phyloP scores from a whole-genome alignment of 1,140 invertebrate genomes.

The Ostrea denselamellosa region DNA sequence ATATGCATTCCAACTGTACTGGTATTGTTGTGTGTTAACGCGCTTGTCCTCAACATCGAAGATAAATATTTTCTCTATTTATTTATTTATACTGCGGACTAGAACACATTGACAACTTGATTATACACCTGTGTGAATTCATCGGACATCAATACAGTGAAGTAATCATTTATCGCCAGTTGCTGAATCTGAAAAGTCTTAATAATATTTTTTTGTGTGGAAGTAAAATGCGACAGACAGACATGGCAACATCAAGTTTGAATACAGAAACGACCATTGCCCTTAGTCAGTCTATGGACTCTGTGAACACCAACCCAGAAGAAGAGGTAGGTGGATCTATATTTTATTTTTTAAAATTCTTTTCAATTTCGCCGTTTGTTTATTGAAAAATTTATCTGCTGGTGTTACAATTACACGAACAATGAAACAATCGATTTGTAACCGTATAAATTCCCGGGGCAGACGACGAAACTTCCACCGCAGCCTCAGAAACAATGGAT shows the following conservation, averaged over 20 bases:
- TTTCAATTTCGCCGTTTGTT: too few relatives aligned
- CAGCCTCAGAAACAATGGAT: too few relatives aligned
- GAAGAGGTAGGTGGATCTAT: constrained; percentile 64
- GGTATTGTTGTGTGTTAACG: background rate
- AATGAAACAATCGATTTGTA: too few relatives aligned
- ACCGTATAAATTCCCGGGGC: too few relatives aligned
- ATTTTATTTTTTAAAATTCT: background rate
- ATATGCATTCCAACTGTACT: constrained; percentile 22
- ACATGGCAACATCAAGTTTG: constrained; percentile 60
- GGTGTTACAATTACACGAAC: too few relatives aligned
- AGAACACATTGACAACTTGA: background rate
- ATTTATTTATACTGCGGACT: constrained; percentile 20
- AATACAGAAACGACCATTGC: constrained; percentile 68
- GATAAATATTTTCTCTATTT: constrained; percentile 12
- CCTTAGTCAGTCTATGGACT: constrained; percentile 69
- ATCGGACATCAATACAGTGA: background rate
- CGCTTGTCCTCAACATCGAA: background rate
- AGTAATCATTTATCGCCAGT: background rate
- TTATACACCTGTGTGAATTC: background rate
- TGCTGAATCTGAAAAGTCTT: constrained; percentile 13
- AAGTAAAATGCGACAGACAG: constrained; percentile 53
- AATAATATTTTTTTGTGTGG: constrained; percentile 37
- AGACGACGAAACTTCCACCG: too few relatives aligned
- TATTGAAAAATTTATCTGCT: too few relatives aligned
- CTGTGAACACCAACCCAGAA: constrained; percentile 66